Base-by-base conservation (phyloP, 2,113 vertebrate genomes). In the Lepidiolamprologus cunningtoni region DNA sequence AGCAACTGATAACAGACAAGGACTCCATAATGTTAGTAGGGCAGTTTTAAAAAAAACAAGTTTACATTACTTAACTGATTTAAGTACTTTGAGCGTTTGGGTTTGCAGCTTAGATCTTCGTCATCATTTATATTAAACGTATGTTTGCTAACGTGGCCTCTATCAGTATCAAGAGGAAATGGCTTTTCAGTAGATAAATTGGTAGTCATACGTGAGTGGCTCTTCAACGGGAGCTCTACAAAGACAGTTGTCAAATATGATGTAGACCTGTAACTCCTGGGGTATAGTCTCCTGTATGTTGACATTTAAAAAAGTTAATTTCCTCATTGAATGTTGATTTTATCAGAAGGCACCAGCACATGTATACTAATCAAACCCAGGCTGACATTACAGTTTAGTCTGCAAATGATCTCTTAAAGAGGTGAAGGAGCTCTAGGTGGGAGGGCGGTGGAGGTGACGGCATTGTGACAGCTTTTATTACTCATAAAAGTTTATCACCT, bases 221-320 rank as follows among this genome's bases (percentile, higher is more conserved):
- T 21, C 17, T 31, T 87, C 50, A 80, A 13, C 0, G 10, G 9
- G 21, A 53, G 54, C 31, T 8, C 13, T 71, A 90, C 52, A 89
- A 55, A 61, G 3, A 19, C 17, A 33, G 81, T 81, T 66, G 19
- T 66, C 21, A 83, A 14, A 68, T 83, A 21, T 11, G 1, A 26
- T 50, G 14, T 28, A 53, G 50, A 78, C 42, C 53, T 85, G 57
- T 33, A 54, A 53, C 52, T 84, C 26, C 71, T 11, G 33, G 31
- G 19, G n/a, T 3, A 31, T 90, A 83, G 8, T 54, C 50, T 57
- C 33, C 17, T 73, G 16, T 16, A 11, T 93, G 89, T 91, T 93
- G 84, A 94, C 92, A 85, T 21, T 86, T 81, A 87, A 89, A 86
- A 37, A 66, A 21, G 66, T 84, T 93, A 14, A 94, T 95, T 91